Evolutionary conservation across 2,797 vertebrate genomes (phyloP).

Genomic region (Hydrolagus colliei): DNA sequence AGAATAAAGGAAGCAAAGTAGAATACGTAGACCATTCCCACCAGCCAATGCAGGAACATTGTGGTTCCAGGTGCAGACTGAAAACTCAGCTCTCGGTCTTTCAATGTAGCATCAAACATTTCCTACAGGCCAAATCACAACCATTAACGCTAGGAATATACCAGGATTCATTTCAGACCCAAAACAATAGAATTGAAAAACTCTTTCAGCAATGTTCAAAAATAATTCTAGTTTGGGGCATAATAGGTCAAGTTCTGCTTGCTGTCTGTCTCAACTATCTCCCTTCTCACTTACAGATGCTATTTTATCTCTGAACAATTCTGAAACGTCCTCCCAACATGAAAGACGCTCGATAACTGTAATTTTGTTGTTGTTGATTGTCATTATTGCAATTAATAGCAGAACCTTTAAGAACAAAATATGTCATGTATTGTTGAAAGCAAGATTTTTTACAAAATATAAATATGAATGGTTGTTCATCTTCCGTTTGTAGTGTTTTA

Average conservation of each 20-base stretch:
- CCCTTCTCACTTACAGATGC: slow-evolving; percentile 2
- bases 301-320: not conserved
- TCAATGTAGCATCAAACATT: slow-evolving; percentile 93
- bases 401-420: no score
- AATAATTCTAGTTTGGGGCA: not conserved
- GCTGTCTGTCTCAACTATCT: not conserved
- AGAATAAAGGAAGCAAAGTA: slow-evolving; percentile 97
- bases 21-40: slow-evolving; percentile 96
- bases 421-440: no score
- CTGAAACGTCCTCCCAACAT: not conserved
- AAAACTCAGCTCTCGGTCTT: slow-evolving; percentile 85
- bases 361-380: no score
- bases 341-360: no score
- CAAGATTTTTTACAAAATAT: no score
- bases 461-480: no score
- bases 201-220: not conserved
- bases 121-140: slow-evolving; percentile 58
- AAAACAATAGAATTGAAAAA: not conserved
- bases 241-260: not conserved
- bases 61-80: slow-evolving; percentile 89
- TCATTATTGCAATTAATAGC: no score
- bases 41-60: slow-evolving; percentile 95
- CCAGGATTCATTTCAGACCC: not conserved
- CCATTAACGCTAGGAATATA: not conserved
- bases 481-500: no score